Conservation (phyloP, 2,888 invertebrate genomes). For the Dryomyza anilis region DNA sequence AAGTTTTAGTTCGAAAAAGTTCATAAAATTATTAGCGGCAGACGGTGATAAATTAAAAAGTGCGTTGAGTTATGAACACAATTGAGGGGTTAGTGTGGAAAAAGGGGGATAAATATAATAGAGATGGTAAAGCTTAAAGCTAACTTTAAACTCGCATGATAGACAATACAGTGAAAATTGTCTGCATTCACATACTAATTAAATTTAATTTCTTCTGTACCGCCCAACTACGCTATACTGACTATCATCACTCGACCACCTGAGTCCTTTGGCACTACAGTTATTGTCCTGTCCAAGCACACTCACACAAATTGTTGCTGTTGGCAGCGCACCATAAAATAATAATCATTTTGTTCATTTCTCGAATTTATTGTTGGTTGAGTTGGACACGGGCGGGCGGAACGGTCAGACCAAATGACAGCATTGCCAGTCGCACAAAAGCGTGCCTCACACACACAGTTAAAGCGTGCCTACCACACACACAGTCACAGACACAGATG, state of each 20-base stretch:
- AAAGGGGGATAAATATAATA: too few species aligned
- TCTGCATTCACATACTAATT: too few species aligned
- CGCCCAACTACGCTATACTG: too few species aligned
- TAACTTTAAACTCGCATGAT: too few species aligned
- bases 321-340: not conserved
- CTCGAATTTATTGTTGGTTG: not conserved
- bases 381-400: too few species aligned
- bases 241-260: too few species aligned
- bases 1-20: constrained; percentile 39
- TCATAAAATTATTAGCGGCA: constrained; percentile 57
- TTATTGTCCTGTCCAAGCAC: not conserved
- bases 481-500: not conserved
- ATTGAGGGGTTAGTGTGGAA: too few species aligned
- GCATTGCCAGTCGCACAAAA: not conserved
- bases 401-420: not conserved
- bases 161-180: too few species aligned
- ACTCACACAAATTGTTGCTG: not conserved
- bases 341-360: not conserved
- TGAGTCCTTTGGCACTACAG: not conserved
- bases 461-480: not conserved
- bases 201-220: too few species aligned
- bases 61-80: too few species aligned
- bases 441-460: not conserved
- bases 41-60: constrained; percentile 54
- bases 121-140: too few species aligned